Evolutionary conservation across 35 echinoderm and acorn worm species (phyloP).

Genomic region (Lytechinus pictus): DNA sequence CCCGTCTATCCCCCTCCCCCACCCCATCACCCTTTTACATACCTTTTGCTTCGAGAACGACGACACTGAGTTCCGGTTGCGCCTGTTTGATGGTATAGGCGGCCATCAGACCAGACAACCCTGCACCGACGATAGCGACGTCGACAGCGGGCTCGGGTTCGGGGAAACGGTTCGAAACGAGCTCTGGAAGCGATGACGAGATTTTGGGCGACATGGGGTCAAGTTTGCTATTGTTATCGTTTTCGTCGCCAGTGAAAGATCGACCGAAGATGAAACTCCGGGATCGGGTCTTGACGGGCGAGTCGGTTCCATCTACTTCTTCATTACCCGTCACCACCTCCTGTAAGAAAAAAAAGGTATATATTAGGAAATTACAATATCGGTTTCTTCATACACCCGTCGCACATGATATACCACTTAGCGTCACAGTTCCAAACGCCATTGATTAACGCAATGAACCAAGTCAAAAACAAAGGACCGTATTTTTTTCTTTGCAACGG

Average conservation of each 20-base stretch:
- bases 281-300: not conserved
- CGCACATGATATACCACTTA: too few relatives aligned
- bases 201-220: not conserved
- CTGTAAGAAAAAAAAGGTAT: not conserved
- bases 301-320: not conserved
- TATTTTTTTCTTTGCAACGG: too few relatives aligned
- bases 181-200: not conserved
- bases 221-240: not conserved
- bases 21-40: not conserved
- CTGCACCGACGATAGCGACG: conserved; percentile 76
- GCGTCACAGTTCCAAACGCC: too few relatives aligned
- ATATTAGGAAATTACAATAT: too few relatives aligned
- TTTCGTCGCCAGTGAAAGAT: not conserved
- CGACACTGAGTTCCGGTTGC: conserved; percentile 53
- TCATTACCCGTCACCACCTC: not conserved
- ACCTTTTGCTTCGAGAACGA: conserved; percentile 78
- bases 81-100: conserved; percentile 56
- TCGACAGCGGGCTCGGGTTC: conserved; percentile 35
- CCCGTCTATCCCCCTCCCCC: too few relatives aligned
- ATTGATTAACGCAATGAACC: too few relatives aligned
- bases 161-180: not conserved
- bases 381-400: too few relatives aligned
- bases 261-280: not conserved
- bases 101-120: conserved; percentile 75
- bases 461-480: too few relatives aligned